A percentile compares a stretch with the other conserved stretches of the same genome.
phyloP scores from a whole-genome alignment of 2,797 vertebrate species.

The Emys orbicularis region DNA sequence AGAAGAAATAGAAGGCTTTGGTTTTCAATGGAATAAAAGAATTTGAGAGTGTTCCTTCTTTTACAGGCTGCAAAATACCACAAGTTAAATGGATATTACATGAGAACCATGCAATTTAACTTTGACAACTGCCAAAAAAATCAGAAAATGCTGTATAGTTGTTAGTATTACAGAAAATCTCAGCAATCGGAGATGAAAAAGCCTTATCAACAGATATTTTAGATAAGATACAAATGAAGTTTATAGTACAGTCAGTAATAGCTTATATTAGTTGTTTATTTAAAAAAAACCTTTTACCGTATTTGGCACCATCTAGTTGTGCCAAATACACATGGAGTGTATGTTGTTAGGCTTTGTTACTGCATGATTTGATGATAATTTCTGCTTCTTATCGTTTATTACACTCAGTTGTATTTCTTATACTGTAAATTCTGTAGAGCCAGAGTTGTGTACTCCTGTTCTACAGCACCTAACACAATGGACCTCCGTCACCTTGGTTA shows the following conservation, averaged over 20 bases:
- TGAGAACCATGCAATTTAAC: rapidly evolving
- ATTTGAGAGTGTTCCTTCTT: neutral
- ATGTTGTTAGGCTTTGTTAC: neutral
- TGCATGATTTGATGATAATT: neutral
- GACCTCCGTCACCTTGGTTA: neutral
- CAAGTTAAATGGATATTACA: neutral
- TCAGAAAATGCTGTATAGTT: neutral
- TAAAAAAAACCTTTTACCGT: conserved; percentile 8
- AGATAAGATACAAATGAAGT: no score
- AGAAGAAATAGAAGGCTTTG: neutral
- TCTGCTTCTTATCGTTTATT: neutral
- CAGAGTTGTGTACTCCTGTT: neutral
- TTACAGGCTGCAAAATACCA: neutral
- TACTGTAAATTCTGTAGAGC: neutral
- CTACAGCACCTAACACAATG: neutral
- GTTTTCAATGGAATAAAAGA: neutral
- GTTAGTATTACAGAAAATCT: neutral
- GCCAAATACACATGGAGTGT: no score
- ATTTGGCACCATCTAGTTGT: neutral
- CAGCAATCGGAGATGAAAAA: neutral
- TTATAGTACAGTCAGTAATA: neutral
- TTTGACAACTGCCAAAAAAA: neutral
- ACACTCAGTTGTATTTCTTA: neutral
- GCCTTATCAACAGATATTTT: no score
- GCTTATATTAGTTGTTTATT: conserved; percentile 10